These are phyloP conservation scores for Hydra vulgaris DNA, from an alignment of 30 jellyfish, hydroid and myxozoan species.

Conservation along the genomic window DNA sequence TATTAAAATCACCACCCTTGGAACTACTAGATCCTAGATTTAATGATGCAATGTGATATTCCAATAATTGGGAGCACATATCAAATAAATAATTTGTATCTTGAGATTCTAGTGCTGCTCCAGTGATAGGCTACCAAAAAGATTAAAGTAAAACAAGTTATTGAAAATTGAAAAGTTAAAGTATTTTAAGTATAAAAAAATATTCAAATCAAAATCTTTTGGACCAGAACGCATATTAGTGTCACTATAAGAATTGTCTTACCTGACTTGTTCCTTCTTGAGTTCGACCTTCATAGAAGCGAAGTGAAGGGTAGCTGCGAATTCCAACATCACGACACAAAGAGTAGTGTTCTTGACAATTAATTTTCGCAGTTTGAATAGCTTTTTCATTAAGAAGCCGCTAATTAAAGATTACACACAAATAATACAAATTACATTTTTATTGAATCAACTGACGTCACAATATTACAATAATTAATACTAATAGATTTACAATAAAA, in stretches of 20 bases:
- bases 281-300: slow-evolving; percentile 65
- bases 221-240: no score
- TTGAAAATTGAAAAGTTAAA: not conserved
- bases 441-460: not conserved
- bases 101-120: not conserved
- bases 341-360: slow-evolving; percentile 64
- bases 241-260: not conserved
- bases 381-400: slow-evolving; percentile 34
- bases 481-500: not conserved
- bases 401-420: slow-evolving; percentile 11
- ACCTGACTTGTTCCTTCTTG: slow-evolving; percentile 93
- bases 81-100: not conserved
- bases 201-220: no score
- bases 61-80: not conserved
- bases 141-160: not conserved
- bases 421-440: not conserved
- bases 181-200: no score
- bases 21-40: not conserved
- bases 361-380: slow-evolving; percentile 57
- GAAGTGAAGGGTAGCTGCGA: slow-evolving; percentile 70
- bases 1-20: not conserved
- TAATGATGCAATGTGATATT: not conserved
- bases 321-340: slow-evolving; percentile 85
- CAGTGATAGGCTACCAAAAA: not conserved
- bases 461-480: not conserved